phyloP scores from a whole-genome alignment of 2,113 vertebrate species.

The Gallinago undulata region DNA sequence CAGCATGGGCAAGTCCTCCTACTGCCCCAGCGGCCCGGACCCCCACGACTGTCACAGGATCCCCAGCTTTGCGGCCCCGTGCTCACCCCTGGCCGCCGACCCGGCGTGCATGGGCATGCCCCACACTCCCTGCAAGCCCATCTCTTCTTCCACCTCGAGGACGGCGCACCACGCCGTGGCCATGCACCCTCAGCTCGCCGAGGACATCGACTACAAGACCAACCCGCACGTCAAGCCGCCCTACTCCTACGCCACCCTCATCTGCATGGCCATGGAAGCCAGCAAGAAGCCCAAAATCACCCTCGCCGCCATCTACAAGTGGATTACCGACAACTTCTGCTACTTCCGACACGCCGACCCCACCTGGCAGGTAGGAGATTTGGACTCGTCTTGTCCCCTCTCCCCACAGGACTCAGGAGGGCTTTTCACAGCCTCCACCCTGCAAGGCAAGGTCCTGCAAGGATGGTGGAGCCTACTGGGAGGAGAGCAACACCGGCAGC shows the following conservation, averaged over 20 bases:
- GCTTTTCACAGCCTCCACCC: not conserved
- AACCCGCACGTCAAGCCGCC: conserved; percentile 88
- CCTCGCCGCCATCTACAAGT: conserved; percentile 93
- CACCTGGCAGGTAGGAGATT: conserved; percentile 89
- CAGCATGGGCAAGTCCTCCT: conserved; percentile 68
- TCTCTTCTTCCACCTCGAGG: conserved; percentile 81
- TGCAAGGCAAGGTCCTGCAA: not conserved
- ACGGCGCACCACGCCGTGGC: conserved; percentile 67
- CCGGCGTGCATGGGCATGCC: conserved; percentile 86
- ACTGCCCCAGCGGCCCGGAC: conserved; percentile 68
- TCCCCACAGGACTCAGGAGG: not conserved
- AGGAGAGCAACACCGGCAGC: accelerated
- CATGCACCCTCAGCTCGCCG: conserved; percentile 78
- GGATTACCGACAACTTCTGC: conserved; percentile 98
- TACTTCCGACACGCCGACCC: conserved; percentile 93
- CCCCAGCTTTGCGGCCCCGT: conserved; percentile 75
- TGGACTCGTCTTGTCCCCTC: not conserved
- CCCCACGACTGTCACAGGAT: conserved; percentile 73
- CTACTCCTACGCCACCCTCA: conserved; percentile 93
- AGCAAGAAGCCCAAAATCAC: conserved; percentile 91
- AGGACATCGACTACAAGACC: conserved; percentile 90
- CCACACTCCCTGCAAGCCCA: conserved; percentile 89
- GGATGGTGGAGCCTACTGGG: not conserved
- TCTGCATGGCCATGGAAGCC: conserved; percentile 97
- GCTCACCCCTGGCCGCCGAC: conserved; percentile 88